Conservation (phyloP, 2,797 vertebrate species). For the Salmo trutta region DNA sequence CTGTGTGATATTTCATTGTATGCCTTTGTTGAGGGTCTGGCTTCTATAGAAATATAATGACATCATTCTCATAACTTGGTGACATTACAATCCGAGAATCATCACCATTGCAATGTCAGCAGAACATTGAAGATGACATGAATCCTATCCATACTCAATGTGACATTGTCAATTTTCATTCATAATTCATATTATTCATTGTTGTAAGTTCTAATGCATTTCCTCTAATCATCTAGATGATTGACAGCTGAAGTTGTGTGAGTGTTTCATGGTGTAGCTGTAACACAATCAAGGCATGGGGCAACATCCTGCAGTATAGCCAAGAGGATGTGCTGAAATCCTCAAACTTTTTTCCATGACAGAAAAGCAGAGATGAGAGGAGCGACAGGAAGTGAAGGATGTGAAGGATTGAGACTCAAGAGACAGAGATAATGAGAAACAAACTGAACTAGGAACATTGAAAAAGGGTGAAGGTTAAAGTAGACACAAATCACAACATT, state of each 20-base stretch:
- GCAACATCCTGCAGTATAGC: slow-evolving; percentile 25
- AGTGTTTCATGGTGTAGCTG: slow-evolving; percentile 25
- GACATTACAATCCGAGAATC: not conserved
- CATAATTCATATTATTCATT: slow-evolving; percentile 36
- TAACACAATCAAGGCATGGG: slow-evolving; percentile 30
- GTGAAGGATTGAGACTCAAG: slow-evolving; percentile 32
- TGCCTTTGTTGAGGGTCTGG: not conserved
- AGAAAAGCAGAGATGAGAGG: slow-evolving; percentile 56
- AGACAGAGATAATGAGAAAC: slow-evolving; percentile 29
- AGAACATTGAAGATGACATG: not conserved
- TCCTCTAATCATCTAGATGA: slow-evolving; percentile 22
- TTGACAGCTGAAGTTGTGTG: slow-evolving; percentile 36
- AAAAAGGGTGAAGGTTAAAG: not conserved
- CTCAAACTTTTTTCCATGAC: slow-evolving; percentile 27
- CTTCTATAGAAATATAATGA: not conserved
- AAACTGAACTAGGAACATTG: not conserved
- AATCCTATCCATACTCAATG: slow-evolving; percentile 10
- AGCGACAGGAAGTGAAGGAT: slow-evolving; percentile 10
- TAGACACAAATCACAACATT: not conserved
- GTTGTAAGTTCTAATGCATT: slow-evolving; percentile 15
- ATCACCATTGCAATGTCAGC: slow-evolving; percentile 12
- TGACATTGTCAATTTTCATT: slow-evolving; percentile 24
- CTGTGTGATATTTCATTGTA: not conserved
- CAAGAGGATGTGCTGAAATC: slow-evolving; percentile 40
- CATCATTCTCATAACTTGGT: not conserved